These are phyloP conservation scores for Leptatherina wallacei DNA, from an alignment of 2,797 vertebrate species.

Conservation along the genomic window DNA sequence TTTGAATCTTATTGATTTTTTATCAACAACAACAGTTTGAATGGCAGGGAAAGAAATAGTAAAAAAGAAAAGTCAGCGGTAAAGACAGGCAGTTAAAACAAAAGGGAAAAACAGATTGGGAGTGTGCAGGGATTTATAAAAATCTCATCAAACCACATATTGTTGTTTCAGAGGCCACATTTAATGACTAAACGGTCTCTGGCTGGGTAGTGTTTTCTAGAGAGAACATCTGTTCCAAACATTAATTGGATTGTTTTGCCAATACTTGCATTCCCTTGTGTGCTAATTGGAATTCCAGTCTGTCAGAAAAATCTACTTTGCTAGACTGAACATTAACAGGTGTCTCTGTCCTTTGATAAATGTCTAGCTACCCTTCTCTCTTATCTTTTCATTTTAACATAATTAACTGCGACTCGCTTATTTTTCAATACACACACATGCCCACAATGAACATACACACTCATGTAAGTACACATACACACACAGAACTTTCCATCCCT, in stretches of 20 bases:
- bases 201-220: constrained; percentile 48
- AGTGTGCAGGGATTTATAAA: constrained; percentile 29
- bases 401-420: not conserved
- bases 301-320: constrained; percentile 67
- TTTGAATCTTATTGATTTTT: constrained; percentile 1
- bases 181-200: constrained; percentile 49
- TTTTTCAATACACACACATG: not conserved
- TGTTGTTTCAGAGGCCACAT: constrained; percentile 48
- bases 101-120: no score
- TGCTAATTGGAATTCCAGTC: constrained; percentile 61
- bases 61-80: not conserved
- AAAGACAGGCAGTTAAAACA: constrained; percentile 19
- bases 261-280: constrained; percentile 54
- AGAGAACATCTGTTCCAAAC: constrained; percentile 69
- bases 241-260: constrained; percentile 72
- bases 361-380: constrained; percentile 9
- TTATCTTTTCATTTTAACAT: constrained; percentile 1
- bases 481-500: constrained; percentile 15
- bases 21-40: not conserved
- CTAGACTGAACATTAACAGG: constrained; percentile 62
- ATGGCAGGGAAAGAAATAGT: not conserved
- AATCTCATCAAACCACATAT: constrained; percentile 38
- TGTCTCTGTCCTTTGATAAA: constrained; percentile 52
- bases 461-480: not conserved
- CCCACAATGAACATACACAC: not conserved